Evolutionary conservation across 2,113 vertebrate species (phyloP).

Genomic region (Proterorhinus semilunaris): DNA sequence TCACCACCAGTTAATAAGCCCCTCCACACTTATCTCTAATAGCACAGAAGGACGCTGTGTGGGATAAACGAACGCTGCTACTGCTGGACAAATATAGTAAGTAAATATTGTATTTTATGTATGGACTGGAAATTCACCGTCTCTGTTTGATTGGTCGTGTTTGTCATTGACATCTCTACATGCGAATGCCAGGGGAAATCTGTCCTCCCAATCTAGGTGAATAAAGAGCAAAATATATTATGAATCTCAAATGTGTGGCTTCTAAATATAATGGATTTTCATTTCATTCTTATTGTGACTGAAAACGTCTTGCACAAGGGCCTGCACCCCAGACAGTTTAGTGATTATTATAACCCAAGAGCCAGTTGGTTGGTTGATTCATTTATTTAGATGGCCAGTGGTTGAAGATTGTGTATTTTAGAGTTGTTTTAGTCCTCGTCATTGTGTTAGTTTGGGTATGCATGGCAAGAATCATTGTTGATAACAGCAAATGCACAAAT

Average conservation of each 20-base stretch:
- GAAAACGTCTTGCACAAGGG: too few relatives aligned
- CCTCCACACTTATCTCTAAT: constrained; percentile 77
- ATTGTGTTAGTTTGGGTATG: too few relatives aligned
- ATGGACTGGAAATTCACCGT: constrained; percentile 74
- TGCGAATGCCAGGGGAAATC: constrained; percentile 79
- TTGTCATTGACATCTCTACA: constrained; percentile 79
- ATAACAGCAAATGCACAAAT: too few relatives aligned
- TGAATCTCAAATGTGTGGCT: constrained; percentile 47
- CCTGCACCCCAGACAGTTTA: too few relatives aligned
- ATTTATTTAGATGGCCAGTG: too few relatives aligned
- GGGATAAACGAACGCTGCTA: constrained; percentile 66
- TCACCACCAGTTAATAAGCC: constrained; percentile 60
- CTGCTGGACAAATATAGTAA: constrained; percentile 61
- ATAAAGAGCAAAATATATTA: constrained; percentile 74
- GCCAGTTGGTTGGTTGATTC: too few relatives aligned
- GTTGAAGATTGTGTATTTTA: too few relatives aligned
- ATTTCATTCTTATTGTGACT: too few relatives aligned
- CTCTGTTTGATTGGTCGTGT: constrained; percentile 80
- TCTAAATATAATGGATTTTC: constrained; percentile 8
- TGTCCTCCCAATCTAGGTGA: constrained; percentile 72
- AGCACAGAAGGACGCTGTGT: constrained; percentile 78
- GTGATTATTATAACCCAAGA: too few relatives aligned
- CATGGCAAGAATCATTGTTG: too few relatives aligned
- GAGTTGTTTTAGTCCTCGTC: too few relatives aligned
- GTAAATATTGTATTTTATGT: constrained; percentile 86